Evolutionary conservation across 2,888 invertebrate genomes (phyloP).

Genomic region (Drosophila subsilvestris): DNA sequence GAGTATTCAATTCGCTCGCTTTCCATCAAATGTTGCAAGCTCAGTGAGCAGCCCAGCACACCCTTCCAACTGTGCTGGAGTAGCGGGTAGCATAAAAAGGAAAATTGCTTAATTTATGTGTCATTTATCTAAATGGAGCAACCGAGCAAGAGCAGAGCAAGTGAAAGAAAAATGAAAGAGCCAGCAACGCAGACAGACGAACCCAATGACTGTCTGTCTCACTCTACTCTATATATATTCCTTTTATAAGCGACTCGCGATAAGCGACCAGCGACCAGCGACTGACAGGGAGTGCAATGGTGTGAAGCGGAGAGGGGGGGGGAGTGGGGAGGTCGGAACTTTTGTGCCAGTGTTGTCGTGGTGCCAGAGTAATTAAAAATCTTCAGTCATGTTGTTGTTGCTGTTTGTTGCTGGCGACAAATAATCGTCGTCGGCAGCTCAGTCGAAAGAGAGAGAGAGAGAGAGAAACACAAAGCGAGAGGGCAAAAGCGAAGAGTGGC

Average conservation of each 20-base stretch:
- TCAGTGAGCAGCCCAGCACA: slow-evolving; percentile 4
- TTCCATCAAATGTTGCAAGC: neutral
- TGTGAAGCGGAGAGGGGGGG: neutral
- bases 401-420: slow-evolving; percentile 61
- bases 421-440: slow-evolving; percentile 67
- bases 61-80: slow-evolving; percentile 12
- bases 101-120: slow-evolving; percentile 79
- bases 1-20: too few species aligned
- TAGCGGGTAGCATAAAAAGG: slow-evolving; percentile 60
- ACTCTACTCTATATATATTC: slow-evolving; percentile 44
- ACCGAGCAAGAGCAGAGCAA: slow-evolving; percentile 40
- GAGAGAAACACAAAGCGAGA: slow-evolving; percentile 33
- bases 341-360: slow-evolving; percentile 53
- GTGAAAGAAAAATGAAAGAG: slow-evolving; percentile 21
- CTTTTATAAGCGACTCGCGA: slow-evolving; percentile 70
- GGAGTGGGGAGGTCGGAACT: slow-evolving; percentile 27
- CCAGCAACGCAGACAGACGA: slow-evolving; percentile 10
- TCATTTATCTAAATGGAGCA: slow-evolving; percentile 80
- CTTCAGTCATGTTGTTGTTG: slow-evolving; percentile 28
- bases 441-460: slow-evolving; percentile 47
- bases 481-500: neutral
- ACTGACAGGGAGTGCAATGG: slow-evolving; percentile 16
- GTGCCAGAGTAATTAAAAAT: slow-evolving; percentile 70
- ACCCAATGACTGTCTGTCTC: slow-evolving; percentile 70
- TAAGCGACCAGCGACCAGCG: slow-evolving; percentile 58